A percentile compares a stretch with the other conserved stretches of the same genome.
phyloP scores from a whole-genome alignment of 2,888 invertebrate species.

The Rhyacophila evoluta region DNA sequence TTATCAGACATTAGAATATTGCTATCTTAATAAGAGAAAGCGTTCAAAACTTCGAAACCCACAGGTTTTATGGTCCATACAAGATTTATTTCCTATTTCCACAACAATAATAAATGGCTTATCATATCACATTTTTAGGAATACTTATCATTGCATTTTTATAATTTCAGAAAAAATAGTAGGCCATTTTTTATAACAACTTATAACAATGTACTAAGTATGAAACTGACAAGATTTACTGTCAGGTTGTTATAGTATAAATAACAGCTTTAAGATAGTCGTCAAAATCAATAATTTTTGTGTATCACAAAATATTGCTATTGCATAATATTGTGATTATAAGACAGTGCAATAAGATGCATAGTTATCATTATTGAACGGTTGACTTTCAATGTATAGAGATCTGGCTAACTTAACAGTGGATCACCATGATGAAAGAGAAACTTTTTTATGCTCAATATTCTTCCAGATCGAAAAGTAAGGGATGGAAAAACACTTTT shows the following conservation, averaged over 20 bases:
- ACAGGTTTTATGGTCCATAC: background rate
- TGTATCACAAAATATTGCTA: too few relatives aligned
- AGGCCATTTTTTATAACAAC: background rate
- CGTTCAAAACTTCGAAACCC: background rate
- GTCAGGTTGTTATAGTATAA: background rate
- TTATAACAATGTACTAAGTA: background rate
- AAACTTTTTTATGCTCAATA: too few relatives aligned
- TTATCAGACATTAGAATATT: background rate
- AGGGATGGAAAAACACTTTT: too few relatives aligned
- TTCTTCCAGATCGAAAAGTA: too few relatives aligned
- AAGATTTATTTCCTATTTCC: background rate
- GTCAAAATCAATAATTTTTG: too few relatives aligned
- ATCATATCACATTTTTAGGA: conserved; percentile 11
- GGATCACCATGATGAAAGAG: too few relatives aligned
- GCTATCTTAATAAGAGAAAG: background rate
- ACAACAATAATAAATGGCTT: conserved; percentile 12
- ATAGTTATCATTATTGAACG: too few relatives aligned
- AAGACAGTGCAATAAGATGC: too few relatives aligned
- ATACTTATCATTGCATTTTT: background rate
- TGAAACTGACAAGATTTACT: background rate
- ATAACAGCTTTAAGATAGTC: background rate
- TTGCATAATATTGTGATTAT: too few relatives aligned
- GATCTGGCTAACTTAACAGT: too few relatives aligned
- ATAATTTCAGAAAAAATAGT: background rate
- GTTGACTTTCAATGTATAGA: too few relatives aligned